Base-by-base conservation (phyloP, 2,797 vertebrate genomes). In the Lates japonicus region DNA sequence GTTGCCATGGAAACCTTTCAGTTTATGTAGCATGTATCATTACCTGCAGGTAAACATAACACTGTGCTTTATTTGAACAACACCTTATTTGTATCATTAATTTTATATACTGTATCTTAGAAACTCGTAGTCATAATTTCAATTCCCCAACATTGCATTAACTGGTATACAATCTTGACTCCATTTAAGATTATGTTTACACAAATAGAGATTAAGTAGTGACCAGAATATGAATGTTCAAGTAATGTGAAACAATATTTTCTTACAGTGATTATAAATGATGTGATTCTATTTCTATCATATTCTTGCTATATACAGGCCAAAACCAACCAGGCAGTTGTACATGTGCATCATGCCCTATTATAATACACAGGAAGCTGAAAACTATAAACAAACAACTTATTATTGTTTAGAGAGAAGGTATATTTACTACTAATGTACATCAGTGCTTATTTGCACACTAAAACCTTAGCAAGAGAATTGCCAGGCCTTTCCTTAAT, bases 61-160 rank as follows among this genome's bases (percentile, higher is more conserved):
- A 65, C 88, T 92, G 89, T 93, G 89, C 92, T 92, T 90, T 76
- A 84, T 79, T 71, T 72, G 39, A 86, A 80, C 76, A 83, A 82
- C 63, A 84, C 69, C 63, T 83, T 48, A 80, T 58, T 74, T 80
- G 81, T 59, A 88, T 75, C 48, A 70, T 80, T 55, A 68, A 17
- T 75, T 78, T 79, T 68, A 81, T 65, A 71, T 60, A 75, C 6
- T 59, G 6, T 12, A 41, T 65, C 20, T 64, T 60, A 72, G 55
- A 67, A 80, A 76, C 35, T 31, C 39, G n/a, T 46, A 75, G 68
- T 82, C 7, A 68, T 33, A 37, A 66, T 70, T 76, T 51, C 4
- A 41, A 69, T 49, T 41, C 22, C 60, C 37, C 7, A 84, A 67
- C 71, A 80, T 69, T 41, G 62, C 46, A 76, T 54, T 60, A 49